Percentiles rank a stretch among this genome's conserved stretches.
phyloP scores from a whole-genome alignment of 2,888 invertebrate genomes.

The Pyrocoelia pectoralis region DNA sequence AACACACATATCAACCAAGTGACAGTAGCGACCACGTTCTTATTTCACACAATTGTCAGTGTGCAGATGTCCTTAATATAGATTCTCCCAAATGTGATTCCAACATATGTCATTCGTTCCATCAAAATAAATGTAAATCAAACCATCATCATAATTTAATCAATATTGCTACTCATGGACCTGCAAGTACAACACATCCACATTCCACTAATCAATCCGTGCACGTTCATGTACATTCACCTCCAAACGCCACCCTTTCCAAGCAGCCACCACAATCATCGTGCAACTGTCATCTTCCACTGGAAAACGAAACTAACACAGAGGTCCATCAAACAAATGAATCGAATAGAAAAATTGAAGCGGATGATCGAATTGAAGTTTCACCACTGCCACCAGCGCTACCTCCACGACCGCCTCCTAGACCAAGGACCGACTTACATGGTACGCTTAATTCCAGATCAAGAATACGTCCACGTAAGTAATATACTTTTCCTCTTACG shows the following conservation, averaged over 20 bases:
- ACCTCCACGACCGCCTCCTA: slow-evolving; percentile 60
- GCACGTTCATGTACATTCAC: slow-evolving; percentile 52
- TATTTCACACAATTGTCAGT: slow-evolving; percentile 51
- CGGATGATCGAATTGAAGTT: slow-evolving; percentile 59
- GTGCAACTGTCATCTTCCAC: slow-evolving; percentile 56
- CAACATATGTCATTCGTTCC: slow-evolving; percentile 40
- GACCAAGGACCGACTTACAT: slow-evolving; percentile 55
- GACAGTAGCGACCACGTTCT: slow-evolving; percentile 55
- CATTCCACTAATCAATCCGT: slow-evolving; percentile 49
- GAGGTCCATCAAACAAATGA: slow-evolving; percentile 43
- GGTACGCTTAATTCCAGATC: slow-evolving; percentile 53
- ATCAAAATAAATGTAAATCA: slow-evolving; percentile 35
- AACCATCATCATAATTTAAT: slow-evolving; percentile 45
- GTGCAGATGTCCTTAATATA: slow-evolving; percentile 48
- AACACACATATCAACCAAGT: slow-evolving; percentile 56
- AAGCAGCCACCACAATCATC: slow-evolving; percentile 42
- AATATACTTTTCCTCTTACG: background rate
- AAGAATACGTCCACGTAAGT: slow-evolving; percentile 51
- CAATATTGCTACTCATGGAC: slow-evolving; percentile 39
- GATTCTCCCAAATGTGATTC: slow-evolving; percentile 48
- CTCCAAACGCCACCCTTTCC: slow-evolving; percentile 49
- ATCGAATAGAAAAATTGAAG: slow-evolving; percentile 52
- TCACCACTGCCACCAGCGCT: slow-evolving; percentile 60
- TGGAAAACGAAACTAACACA: slow-evolving; percentile 45
- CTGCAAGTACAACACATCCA: slow-evolving; percentile 47